phyloP scores from a whole-genome alignment of 2,113 vertebrate genomes.

The Atrichornis clamosus region DNA sequence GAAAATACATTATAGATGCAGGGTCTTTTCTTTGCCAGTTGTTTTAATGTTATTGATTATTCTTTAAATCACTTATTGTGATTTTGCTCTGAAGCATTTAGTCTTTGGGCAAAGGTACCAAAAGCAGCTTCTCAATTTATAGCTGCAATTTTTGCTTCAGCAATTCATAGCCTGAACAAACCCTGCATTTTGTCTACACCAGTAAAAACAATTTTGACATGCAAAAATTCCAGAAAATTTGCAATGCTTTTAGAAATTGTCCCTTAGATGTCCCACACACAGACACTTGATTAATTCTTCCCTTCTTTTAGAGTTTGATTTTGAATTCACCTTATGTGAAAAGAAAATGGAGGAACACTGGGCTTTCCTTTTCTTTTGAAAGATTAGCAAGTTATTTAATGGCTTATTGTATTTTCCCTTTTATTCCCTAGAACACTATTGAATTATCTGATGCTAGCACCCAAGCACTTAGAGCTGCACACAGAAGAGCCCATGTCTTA shows the following conservation, averaged over 20 bases:
- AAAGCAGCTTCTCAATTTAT: conserved; percentile 1
- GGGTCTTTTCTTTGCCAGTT: conserved; percentile 5
- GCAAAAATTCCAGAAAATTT: not conserved
- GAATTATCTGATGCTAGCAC: not conserved
- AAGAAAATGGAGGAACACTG: not conserved
- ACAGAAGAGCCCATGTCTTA: not conserved
- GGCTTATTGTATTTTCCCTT: not conserved
- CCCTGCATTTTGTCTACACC: not conserved
- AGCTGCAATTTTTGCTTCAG: not conserved
- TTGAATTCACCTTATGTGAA: not conserved
- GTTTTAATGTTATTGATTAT: conserved; percentile 56
- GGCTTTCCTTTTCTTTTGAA: not conserved
- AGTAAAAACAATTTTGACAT: not conserved
- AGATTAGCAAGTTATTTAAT: not conserved
- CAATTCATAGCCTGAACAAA: not conserved
- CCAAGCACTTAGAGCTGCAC: not conserved
- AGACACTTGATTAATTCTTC: not conserved
- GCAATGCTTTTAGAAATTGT: not conserved
- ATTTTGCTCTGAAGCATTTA: conserved; percentile 32
- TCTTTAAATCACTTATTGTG: conserved; percentile 45
- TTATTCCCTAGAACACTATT: not conserved
- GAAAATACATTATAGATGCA: conserved; percentile 10
- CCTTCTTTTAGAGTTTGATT: not conserved
- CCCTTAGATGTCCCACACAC: not conserved
- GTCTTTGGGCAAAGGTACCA: not conserved